phyloP scores from a whole-genome alignment of 2,113 vertebrate species.

The Rattus rattus region DNA sequence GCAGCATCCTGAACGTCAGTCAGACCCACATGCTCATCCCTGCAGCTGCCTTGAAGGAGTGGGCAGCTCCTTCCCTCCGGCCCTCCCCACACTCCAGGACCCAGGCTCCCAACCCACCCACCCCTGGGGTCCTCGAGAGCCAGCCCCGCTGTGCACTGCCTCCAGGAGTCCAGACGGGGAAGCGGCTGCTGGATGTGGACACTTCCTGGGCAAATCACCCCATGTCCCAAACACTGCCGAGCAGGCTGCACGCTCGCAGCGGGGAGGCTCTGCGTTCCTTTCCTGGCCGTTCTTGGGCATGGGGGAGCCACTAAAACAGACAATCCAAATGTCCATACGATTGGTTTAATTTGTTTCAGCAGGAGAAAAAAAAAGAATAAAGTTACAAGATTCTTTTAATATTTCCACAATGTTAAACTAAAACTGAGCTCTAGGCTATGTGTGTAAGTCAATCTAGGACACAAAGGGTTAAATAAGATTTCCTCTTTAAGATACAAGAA shows the following conservation, averaged over 20 bases:
- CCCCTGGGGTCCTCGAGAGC: neutral
- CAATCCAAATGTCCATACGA: constrained; percentile 90
- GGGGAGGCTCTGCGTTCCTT: neutral
- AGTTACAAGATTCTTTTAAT: constrained; percentile 92
- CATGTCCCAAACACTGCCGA: neutral
- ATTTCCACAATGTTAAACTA: constrained; percentile 96
- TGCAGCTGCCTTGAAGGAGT: too few species aligned
- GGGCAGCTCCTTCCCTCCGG: fast-evolving
- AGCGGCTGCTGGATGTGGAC: neutral
- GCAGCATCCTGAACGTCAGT: neutral
- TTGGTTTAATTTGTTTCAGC: constrained; percentile 96
- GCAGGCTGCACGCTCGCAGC: too few species aligned
- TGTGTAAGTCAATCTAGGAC: constrained; percentile 97
- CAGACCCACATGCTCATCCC: neutral
- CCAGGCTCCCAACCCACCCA: too few species aligned
- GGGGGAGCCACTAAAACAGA: constrained; percentile 69
- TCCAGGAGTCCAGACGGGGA: neutral
- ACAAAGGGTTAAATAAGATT: constrained; percentile 97
- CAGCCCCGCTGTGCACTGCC: neutral
- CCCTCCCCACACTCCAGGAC: neutral
- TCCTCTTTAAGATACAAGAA: constrained; percentile 94
- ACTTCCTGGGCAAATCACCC: neutral
- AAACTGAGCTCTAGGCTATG: constrained; percentile 94
- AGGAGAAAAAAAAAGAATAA: constrained; percentile 93
- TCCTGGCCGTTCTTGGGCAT: too few species aligned